These are phyloP conservation scores for Hiodon tergisus DNA, from an alignment of 2,113 vertebrate species.

Conservation along the genomic window DNA sequence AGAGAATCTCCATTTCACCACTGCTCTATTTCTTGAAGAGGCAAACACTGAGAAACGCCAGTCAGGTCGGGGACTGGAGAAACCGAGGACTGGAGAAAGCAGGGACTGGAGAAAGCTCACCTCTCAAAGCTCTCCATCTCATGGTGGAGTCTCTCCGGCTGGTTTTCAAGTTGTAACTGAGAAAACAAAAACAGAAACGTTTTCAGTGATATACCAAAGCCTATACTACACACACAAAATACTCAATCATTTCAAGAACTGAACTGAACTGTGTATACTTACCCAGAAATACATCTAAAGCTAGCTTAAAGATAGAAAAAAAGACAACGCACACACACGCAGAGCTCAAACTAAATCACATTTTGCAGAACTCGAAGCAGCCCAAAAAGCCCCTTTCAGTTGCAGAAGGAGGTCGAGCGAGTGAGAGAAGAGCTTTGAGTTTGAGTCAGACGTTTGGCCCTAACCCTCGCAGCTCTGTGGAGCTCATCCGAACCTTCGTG, in stretches of 20 bases:
- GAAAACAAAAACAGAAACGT: background rate
- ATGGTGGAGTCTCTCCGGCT: background rate
- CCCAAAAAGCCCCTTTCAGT: too few species aligned
- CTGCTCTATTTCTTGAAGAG: too few species aligned
- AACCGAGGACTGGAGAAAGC: background rate
- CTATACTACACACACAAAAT: background rate
- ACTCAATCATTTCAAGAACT: background rate
- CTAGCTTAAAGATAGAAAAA: background rate
- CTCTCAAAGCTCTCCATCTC: background rate
- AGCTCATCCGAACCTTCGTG: background rate
- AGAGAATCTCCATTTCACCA: too few species aligned
- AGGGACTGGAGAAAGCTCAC: background rate
- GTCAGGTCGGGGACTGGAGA: background rate
- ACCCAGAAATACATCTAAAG: background rate
- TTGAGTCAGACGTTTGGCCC: conserved; percentile 4
- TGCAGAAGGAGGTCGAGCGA: background rate
- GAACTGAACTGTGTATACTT: background rate
- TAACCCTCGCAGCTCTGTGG: too few species aligned
- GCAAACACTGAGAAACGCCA: background rate
- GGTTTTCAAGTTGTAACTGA: background rate
- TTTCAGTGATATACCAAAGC: too few species aligned
- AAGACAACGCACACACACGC: background rate
- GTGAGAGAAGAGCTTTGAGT: background rate
- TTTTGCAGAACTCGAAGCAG: too few species aligned
- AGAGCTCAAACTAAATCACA: background rate